Evolutionary conservation across 2,888 invertebrate species (phyloP), one percentile per base, ranked within the genome.

Genomic region (Apotomis turbidana): DNA sequence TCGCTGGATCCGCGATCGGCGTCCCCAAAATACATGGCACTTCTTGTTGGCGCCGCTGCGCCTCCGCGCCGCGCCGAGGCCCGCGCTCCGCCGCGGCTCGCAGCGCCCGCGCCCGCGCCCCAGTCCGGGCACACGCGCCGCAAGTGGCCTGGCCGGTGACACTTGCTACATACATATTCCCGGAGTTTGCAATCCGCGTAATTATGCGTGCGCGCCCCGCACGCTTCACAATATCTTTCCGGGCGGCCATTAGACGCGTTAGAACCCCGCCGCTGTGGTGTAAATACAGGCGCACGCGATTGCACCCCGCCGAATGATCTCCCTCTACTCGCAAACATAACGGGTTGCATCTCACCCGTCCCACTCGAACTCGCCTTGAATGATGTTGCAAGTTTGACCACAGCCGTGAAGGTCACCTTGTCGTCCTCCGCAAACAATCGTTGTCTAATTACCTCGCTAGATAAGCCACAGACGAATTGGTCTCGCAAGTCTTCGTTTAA

Each of bases 51-150:
- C 61, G 38, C 52, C 57, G 27, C 63, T 36, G 44, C 58, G 4
- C 41, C 41, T 41, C 41, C 52, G 51, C 27, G 63, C 41, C 5
- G 52, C 9, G 52, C 27, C 52, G 38, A 60, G 10, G 57, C 13
- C 27, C 58, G 12, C 13, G 41, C 62, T 1, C 36, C 57, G 57
- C 61, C 51, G 15, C 59, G 69, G 13, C 55, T 8, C 46, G 46
- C 46, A 4, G 8, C 8, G 8, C 5, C 63, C 15, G 46, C 69
- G 6, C 61, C 68, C 13, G 73, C 73, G 27, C 70, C 70, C 60
- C 71, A 51, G 60, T 73, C 72, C 3, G 73, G 73, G 15, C 74
- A 74, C 44, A 74, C 64, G 0, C 75, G 68, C 9, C 74, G 73
- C 55, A 77, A 38, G 60, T 75, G 75, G 2, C 75, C 77, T 0